Evolutionary conservation across 2,797 vertebrate species (phyloP), one percentile per base, ranked within the genome.

Genomic region (Xiphorhynchus erythropygius): DNA sequence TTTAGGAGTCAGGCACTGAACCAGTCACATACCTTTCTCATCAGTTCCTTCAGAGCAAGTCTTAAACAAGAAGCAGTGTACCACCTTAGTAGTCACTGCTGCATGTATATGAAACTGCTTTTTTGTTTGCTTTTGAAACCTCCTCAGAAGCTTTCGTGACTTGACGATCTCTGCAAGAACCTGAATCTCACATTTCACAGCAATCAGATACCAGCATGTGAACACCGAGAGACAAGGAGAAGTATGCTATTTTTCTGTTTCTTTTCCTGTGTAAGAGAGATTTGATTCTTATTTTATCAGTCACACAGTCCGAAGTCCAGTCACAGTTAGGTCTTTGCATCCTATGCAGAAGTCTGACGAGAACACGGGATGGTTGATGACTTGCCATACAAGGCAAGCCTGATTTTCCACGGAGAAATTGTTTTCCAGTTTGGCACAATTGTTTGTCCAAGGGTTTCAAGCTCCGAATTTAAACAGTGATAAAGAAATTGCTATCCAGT

Each of bases 401-500:
- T 81, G 70, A 78, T 94, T 96, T 89, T 95, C 90, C 87, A 95
- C 86, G 81, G 93, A 94, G 88, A 91, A 96, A 89, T 84, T 86
- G 86, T 87, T 84, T 95, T 88, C 80, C 86, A 76, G 65, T 70
- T 95, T 71, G 79, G 75, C 64, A 73, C 68, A 79, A 68, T 10
- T 94, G 74, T 87, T 75, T 65, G 93, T 94, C 84, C 76, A 87
- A 89, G 85, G 77, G 73, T 89, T 97, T 97, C 96, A 94, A 97
- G 82, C 90, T 91, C 64, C 0, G 4, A 84, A 91, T 96, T 97
- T 96, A 94, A 95, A 91, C 73, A 85, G 89, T 67, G 93, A 95
- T 93, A 95, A 94, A 97, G 96, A 97, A 97, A 97, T 95, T 96
- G 84, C 96, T 96, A 87, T 87, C 94, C 65, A 68, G 95, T 95